These are phyloP conservation scores for Centroberyx gerrardi DNA, from an alignment of 2,797 vertebrate genomes.

Conservation along the genomic window DNA sequence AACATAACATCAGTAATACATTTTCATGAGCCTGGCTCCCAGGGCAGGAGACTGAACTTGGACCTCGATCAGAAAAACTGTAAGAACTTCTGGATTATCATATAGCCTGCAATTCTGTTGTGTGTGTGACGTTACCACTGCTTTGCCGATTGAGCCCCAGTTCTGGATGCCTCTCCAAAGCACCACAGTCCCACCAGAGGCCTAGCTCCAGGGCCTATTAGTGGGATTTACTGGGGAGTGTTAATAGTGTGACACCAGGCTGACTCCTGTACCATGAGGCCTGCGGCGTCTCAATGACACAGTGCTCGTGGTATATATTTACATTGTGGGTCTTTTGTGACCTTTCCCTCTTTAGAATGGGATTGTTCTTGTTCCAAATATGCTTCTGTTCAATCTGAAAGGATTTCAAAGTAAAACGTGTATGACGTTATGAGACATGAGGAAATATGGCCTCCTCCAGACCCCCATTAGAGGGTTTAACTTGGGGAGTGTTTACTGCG, in stretches of 20 bases:
- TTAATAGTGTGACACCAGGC: conserved; percentile 23
- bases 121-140: not conserved
- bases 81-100: conserved; percentile 9
- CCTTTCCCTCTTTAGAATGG: not conserved
- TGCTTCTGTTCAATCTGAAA: conserved; percentile 25
- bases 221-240: conserved; percentile 20
- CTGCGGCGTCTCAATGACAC: not conserved
- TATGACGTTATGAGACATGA: conserved; percentile 4
- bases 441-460: conserved; percentile 21
- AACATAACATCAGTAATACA: conserved; percentile 31
- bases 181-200: not conserved
- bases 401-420: conserved; percentile 36
- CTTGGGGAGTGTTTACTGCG: conserved; percentile 35
- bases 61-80: conserved; percentile 11
- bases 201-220: not conserved
- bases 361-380: not conserved
- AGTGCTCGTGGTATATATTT: not conserved
- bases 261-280: not conserved
- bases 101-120: not conserved
- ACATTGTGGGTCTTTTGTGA: not conserved
- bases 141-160: not conserved
- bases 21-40: conserved; percentile 44
- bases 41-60: conserved; percentile 13
- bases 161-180: not conserved
- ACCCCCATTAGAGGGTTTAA: conserved; percentile 44